Base-by-base conservation (phyloP, 2,888 invertebrate genomes). In the Athalia rosae region DNA sequence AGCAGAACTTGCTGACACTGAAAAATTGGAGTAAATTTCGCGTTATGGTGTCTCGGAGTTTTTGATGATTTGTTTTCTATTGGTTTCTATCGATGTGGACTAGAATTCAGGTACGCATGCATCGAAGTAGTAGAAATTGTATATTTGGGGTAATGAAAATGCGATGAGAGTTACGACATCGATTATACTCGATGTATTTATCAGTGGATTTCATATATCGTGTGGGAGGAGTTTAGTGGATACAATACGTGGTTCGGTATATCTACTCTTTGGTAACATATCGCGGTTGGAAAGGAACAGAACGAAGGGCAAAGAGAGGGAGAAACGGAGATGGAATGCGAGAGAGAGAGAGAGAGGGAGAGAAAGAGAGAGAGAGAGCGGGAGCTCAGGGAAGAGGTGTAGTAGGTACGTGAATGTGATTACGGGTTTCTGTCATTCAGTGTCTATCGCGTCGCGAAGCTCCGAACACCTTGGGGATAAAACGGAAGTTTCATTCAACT, bases 361-460 rank as follows among this genome's bases (percentile, higher is more conserved):
- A 15, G 15, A 69, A 0, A n/a, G 61, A 0, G 53, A 41, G 11
- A 4, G 56, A 4, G 47, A 59, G 73, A 73, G 73, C 73, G 59
- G 61, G 73, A 73, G 47, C 28, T 48, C 15, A 45, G 71, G 45
- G 50, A 43, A 48, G 48, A 74, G 62, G 48, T 61, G 74, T 74
- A 8, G 4, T 28, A 74, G 71, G 71, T 74, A 61, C 74, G 74
- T 74, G 74, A 62, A 74, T 74, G 74, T 74, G 74, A 62, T 74
- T 59, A 74, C 62, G 41, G 47, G 62, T 62, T 74, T 74, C 61
- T 74, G 74, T 74, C 74, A 74, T 74, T 74, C 74, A 62, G 74
- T 74, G 50, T 62, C 62, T 74, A 62, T 74, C 74, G 74, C 74
- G 74, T 74, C 62, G 62, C 74, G 74, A 59, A 48, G 61, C 74